These are phyloP conservation scores for Rynchops niger DNA, from an alignment of 2,113 vertebrate species.

Conservation along the genomic window DNA sequence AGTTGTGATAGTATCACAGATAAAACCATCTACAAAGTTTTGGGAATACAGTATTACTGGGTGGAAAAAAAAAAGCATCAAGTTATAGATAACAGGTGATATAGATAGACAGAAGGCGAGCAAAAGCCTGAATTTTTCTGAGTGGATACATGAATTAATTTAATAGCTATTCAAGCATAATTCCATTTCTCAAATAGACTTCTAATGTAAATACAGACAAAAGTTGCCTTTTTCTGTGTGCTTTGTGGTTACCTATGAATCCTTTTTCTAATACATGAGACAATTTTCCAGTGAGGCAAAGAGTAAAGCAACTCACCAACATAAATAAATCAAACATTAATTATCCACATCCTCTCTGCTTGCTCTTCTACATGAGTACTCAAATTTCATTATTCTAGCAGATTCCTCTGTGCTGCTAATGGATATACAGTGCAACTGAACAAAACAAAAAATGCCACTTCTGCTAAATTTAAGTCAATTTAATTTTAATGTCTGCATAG, in stretches of 20 bases:
- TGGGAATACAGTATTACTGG: background rate
- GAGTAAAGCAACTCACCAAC: background rate
- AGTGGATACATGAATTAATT: background rate
- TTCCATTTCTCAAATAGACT: background rate
- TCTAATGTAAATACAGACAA: background rate
- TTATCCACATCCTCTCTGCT: background rate
- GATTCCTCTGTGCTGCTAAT: background rate
- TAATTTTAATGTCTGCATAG: background rate
- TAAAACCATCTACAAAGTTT: background rate
- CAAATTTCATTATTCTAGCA: background rate
- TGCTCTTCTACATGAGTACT: background rate
- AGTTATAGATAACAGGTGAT: background rate
- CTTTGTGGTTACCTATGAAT: background rate
- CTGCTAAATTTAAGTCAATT: background rate
- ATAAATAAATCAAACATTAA: conserved; percentile 13
- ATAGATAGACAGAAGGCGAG: background rate
- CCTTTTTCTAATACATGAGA: background rate
- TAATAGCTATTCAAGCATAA: background rate
- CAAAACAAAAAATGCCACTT: background rate
- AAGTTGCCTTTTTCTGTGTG: background rate
- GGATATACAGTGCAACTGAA: background rate
- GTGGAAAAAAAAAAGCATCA: background rate
- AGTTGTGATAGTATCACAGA: background rate
- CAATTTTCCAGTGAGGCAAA: background rate
- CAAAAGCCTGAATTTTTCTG: background rate